phyloP scores from a whole-genome alignment of 2,113 vertebrate genomes.

The Elephantulus edwardii region DNA sequence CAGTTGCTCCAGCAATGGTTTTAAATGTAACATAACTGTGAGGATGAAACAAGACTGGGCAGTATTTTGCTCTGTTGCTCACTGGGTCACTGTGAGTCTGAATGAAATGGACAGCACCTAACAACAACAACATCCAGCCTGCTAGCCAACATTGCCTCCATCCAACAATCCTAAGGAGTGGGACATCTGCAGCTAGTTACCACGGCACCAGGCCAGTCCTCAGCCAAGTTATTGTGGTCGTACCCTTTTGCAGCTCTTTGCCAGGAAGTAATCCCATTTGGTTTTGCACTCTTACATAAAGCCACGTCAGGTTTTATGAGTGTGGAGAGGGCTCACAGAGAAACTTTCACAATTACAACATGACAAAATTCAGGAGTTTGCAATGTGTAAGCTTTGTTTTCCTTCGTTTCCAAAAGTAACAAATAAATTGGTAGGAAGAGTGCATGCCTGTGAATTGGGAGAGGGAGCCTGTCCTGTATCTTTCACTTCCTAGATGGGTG shows the following conservation, averaged over 20 bases:
- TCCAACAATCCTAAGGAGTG: neutral
- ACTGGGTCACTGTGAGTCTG: neutral
- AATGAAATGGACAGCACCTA: neutral
- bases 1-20: neutral
- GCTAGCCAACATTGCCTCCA: neutral
- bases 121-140: neutral
- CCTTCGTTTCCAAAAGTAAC: too few relatives aligned
- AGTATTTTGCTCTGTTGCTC: neutral
- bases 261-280: conserved; percentile 10
- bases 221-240: neutral
- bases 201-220: neutral
- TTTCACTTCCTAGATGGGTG: too few relatives aligned
- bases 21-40: too few relatives aligned
- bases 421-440: too few relatives aligned
- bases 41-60: neutral
- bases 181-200: conserved; percentile 15
- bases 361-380: too few relatives aligned
- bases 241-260: conserved; percentile 57
- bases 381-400: too few relatives aligned
- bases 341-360: neutral
- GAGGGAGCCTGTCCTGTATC: too few relatives aligned
- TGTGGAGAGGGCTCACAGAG: neutral
- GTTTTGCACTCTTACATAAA: conserved; percentile 39
- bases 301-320: neutral
- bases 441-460: too few relatives aligned